These are phyloP conservation scores for Mantis religiosa DNA, from an alignment of 2,888 invertebrate species.

Conservation along the genomic window DNA sequence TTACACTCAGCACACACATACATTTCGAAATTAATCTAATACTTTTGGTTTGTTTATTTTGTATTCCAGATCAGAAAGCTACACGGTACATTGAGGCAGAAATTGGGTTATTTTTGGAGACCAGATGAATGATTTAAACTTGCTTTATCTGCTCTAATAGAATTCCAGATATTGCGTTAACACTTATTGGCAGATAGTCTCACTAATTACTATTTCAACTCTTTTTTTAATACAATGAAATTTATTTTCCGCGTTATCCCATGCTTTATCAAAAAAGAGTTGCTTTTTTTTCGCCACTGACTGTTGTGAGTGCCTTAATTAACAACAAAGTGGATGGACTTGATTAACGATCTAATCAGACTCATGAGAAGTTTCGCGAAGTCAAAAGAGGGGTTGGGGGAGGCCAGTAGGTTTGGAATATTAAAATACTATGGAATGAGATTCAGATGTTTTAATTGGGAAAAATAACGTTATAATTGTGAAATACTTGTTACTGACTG, in stretches of 20 bases:
- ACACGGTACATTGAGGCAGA: neutral
- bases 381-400: neutral
- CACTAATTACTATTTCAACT: no score
- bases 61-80: neutral
- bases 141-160: neutral
- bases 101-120: neutral
- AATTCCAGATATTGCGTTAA: neutral
- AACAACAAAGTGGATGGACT: neutral
- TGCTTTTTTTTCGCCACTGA: neutral
- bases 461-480: neutral
- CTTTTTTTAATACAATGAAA: no score
- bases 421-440: neutral
- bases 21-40: conserved; percentile 2
- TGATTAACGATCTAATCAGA: neutral
- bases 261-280: neutral
- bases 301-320: neutral
- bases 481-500: conserved; percentile 27
- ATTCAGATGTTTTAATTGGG: neutral
- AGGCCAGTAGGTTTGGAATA: neutral
- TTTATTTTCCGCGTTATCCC: no score
- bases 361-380: neutral
- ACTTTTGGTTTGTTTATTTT: neutral
- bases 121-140: neutral
- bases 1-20: conserved; percentile 16
- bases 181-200: neutral